Base-by-base conservation (phyloP, 2,888 invertebrate genomes). In the Brachyopa scutellaris region DNA sequence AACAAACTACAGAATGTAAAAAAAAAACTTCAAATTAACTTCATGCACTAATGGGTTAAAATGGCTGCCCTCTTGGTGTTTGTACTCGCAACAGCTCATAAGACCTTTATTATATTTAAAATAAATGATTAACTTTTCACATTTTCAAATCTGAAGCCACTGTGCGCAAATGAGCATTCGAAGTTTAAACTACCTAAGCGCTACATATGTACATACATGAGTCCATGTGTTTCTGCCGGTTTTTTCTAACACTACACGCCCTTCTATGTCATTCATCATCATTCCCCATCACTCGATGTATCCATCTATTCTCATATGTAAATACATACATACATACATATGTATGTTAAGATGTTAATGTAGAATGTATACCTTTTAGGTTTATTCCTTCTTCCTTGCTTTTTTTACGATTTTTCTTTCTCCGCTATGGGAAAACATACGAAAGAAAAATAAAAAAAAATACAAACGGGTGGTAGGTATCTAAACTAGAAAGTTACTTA, bases 401-500 rank as follows among this genome's bases (percentile, higher is more conserved):
- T 51, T 51, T 51, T 57, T 23, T n/a, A 21, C 21, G 13, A 33
- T 33, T 45, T 49, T 7, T 64, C 49, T 40, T 36, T 51, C 40
- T 42, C 17, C 53, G 0, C 40, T 15, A 9, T 2, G 17, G 11
- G n/a, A 15, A 17, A 31, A 26, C 45, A 45, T n/a, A 45, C 23
- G n/a, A 8, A 57, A 4, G 19, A 38, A 13, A 38, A 38, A 17
- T 19, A n/a, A 36, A 9, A 47, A 23, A 59, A 23, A 29, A n/a
- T n/a, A n/a, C n/a, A 69, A 59, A 40, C 49, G 21, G 40, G 29
- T 26, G 26, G 26, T 6, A 21, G 61, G 49, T 15, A 67, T 53
- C 67, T 40, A 72, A 53, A 49, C 72, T 72, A 72, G 72, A 72
- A 72, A 62, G 72, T 72, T 53, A 72, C 70, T 51, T 59, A 59